These are phyloP conservation scores for Henricia sp. DNA, from an alignment of 53 echinoderm and acorn worm species.

Conservation along the genomic window DNA sequence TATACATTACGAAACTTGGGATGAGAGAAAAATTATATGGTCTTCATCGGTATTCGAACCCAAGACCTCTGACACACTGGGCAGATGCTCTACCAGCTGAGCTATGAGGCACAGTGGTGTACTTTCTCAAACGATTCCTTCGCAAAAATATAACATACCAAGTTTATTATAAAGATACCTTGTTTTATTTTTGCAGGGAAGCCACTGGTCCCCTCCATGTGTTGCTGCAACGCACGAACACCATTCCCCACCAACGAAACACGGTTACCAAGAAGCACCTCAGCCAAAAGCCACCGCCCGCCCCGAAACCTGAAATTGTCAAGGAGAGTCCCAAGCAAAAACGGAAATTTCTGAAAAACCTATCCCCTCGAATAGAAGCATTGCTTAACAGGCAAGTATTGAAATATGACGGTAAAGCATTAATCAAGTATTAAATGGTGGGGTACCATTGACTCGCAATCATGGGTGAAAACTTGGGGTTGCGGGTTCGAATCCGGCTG, in stretches of 20 bases:
- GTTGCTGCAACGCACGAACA: slow-evolving; percentile 35
- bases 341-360: neutral
- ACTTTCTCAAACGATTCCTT: no score
- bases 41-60: no score
- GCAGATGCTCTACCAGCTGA: no score
- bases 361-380: slow-evolving; percentile 29
- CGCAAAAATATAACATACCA: no score
- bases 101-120: no score
- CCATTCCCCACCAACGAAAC: neutral
- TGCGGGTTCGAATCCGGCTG: no score
- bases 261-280: slow-evolving; percentile 13
- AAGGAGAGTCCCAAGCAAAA: slow-evolving; percentile 12
- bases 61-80: no score
- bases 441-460: no score
- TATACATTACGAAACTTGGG: no score
- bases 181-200: neutral
- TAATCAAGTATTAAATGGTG: neutral
- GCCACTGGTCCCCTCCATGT: slow-evolving; percentile 22
- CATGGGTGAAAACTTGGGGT: no score
- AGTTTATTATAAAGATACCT: no score
- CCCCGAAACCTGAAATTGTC: neutral
- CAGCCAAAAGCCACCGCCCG: neutral
- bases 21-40: no score
- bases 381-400: slow-evolving; percentile 30
- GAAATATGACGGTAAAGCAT: neutral